phyloP scores from a whole-genome alignment of 1,140 invertebrate species.

The Drosophila insularis region DNA sequence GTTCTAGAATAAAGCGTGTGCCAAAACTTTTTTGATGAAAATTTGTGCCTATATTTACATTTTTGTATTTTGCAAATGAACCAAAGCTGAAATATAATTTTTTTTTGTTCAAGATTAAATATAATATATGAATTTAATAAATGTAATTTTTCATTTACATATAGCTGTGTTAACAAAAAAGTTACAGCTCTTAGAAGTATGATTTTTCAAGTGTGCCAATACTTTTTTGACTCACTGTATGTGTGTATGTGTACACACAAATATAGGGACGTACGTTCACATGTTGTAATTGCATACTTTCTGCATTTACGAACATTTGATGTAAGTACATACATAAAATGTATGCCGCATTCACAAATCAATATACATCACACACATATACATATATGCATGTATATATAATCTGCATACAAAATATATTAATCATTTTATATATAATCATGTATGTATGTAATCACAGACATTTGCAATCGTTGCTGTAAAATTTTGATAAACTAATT shows the following conservation, averaged over 20 bases:
- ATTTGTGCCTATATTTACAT: no score
- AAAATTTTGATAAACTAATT: background rate
- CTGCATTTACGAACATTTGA: background rate
- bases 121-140: no score
- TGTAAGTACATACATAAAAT: background rate
- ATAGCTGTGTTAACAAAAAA: no score
- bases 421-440: slow-evolving; percentile 1
- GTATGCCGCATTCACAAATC: slow-evolving; percentile 4
- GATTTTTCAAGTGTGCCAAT: no score
- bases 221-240: no score
- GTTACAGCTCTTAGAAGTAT: no score
- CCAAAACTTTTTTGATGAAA: no score
- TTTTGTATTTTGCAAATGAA: no score
- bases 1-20: no score
- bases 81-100: no score
- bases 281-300: background rate
- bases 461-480: background rate
- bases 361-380: background rate
- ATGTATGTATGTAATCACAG: slow-evolving; percentile 2
- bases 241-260: background rate
- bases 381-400: background rate
- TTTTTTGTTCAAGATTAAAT: no score
- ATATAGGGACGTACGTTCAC: background rate
- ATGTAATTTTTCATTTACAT: no score
- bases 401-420: background rate